Conservation (phyloP, 2,888 invertebrate species). For the Microctonus brassicae region DNA sequence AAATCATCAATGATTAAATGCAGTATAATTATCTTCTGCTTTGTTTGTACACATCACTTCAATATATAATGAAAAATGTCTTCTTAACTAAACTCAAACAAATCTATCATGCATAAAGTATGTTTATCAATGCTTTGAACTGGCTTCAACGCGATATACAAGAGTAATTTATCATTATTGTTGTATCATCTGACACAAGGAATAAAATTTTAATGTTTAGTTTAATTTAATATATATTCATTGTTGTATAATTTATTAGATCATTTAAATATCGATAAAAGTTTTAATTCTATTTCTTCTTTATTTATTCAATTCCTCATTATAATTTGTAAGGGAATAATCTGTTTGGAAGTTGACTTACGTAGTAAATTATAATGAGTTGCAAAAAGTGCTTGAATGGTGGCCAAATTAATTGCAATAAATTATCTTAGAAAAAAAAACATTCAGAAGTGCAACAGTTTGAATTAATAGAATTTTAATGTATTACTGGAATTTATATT, state of each 20-base stretch:
- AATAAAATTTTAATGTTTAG: neutral
- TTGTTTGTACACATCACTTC: neutral
- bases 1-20: neutral
- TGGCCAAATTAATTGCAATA: conserved; percentile 12
- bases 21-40: neutral
- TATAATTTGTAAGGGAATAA: no score
- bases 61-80: neutral
- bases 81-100: neutral
- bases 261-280: neutral
- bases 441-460: neutral
- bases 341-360: no score
- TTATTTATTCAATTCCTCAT: neutral
- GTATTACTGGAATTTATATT: neutral
- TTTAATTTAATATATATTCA: no score
- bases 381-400: neutral
- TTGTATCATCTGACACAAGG: neutral
- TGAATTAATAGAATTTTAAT: conserved; percentile 10
- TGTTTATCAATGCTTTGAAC: conserved; percentile 10
- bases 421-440: neutral
- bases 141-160: neutral
- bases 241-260: no score
- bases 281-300: neutral
- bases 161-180: neutral
- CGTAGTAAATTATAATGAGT: neutral
- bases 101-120: conserved; percentile 28